phyloP scores from a whole-genome alignment of 2,113 vertebrate genomes.

The Romanogobio albipinnatus region DNA sequence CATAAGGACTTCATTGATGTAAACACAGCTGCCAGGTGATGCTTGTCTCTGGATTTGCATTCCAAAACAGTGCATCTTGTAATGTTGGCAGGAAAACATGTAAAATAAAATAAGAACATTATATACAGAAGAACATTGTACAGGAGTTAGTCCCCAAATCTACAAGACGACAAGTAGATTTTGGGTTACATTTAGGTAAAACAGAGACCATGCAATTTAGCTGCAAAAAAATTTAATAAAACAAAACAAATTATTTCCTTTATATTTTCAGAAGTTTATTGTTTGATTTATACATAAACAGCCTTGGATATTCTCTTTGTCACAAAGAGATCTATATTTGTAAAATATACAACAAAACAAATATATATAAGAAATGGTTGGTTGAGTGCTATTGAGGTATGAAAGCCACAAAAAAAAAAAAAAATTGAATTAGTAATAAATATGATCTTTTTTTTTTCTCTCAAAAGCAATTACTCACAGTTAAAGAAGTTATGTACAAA shows the following conservation, averaged over 20 bases:
- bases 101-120: too few relatives aligned
- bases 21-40: conserved; percentile 34
- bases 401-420: conserved; percentile 1
- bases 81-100: neutral
- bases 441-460: conserved; percentile 15
- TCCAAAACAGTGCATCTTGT: neutral
- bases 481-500: conserved; percentile 21
- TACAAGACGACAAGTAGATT: neutral
- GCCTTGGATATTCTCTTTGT: neutral
- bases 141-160: neutral
- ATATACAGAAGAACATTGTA: neutral
- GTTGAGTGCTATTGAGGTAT: neutral
- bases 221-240: neutral
- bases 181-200: neutral
- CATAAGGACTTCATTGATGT: neutral
- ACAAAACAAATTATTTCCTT: neutral
- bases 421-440: conserved; percentile 39
- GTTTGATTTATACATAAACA: conserved; percentile 1
- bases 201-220: neutral
- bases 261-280: neutral
- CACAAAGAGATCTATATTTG: neutral
- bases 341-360: neutral
- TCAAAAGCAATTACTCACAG: neutral
- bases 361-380: neutral
- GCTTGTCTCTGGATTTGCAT: conserved; percentile 24